Base-by-base conservation (phyloP, 2,888 invertebrate genomes). In the Panopea generosa region DNA sequence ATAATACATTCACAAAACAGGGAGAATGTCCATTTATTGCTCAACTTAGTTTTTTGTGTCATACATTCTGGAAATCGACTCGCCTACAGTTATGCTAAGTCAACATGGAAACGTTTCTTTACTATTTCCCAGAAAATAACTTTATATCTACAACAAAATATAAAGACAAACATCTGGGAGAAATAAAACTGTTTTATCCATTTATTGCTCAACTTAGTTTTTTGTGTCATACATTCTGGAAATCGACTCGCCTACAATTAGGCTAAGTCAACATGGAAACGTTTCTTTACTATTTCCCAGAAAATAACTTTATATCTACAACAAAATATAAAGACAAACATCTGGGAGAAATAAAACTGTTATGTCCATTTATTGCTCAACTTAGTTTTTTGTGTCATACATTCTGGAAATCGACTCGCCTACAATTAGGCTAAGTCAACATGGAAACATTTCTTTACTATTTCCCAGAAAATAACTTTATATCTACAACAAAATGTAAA, bases 41-140 rank as follows among this genome's bases (percentile, higher is more conserved):
- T n/a, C n/a, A n/a, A n/a, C n/a, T n/a, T n/a, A n/a, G n/a, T n/a
- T n/a, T n/a, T n/a, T n/a, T n/a, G n/a, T 71, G 59, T 71, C 22
- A 20, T 29, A 71, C 65, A 65, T 63, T 52, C 22, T 63, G 71
- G 71, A 71, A 71, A 59, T 59, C 63, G 71, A 59, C 43, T 29
- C 20, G 24, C 33, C 71, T 38, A 61, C 14, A 50, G 43, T 33
- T 14, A 45, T 6, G 20, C 6, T 1, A 26, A 43, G 59, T 24
- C 71, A 65, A 71, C 71, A 71, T 71, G 71, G 71, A 59, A 71
- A 57, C 43, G 59, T 71, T 43, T n/a, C 40, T 29, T 27, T 49
- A 52, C 47, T 55, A 18, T 43, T 22, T 53, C 27, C 56, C 26
- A 53, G 11, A 20, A n/a, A 20, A 50, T 24, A 11, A n/a, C 50